Evolutionary conservation across 2,113 vertebrate genomes (phyloP).

Genomic region (Cairina moschata): DNA sequence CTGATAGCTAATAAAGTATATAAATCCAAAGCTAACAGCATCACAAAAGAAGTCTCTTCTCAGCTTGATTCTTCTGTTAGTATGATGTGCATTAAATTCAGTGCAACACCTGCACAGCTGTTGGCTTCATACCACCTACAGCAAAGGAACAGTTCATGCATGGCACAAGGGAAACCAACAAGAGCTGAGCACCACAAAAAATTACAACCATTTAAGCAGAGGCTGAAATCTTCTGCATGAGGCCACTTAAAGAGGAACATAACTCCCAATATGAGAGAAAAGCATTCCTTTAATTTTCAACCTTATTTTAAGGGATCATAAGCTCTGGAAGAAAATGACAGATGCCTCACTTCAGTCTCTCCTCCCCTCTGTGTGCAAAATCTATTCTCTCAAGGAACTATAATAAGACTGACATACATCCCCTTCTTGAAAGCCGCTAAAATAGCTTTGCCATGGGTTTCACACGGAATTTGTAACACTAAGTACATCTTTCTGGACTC

Average conservation of each 20-base stretch:
- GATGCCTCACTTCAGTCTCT: slow-evolving; percentile 29
- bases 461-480: slow-evolving; percentile 56
- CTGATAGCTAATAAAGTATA: slow-evolving; percentile 25
- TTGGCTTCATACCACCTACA: not conserved
- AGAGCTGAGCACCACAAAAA: slow-evolving; percentile 28
- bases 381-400: slow-evolving; percentile 51
- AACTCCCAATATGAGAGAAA: not conserved
- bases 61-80: slow-evolving; percentile 5
- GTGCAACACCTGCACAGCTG: slow-evolving; percentile 7
- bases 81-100: slow-evolving; percentile 19
- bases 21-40: slow-evolving; percentile 50
- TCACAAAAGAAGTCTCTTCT: not conserved
- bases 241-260: not conserved
- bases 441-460: slow-evolving; percentile 70
- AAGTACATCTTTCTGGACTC: slow-evolving; percentile 24
- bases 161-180: not conserved
- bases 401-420: slow-evolving; percentile 25
- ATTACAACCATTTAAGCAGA: not conserved
- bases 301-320: slow-evolving; percentile 36
- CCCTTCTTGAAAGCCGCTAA: slow-evolving; percentile 42
- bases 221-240: not conserved
- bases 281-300: slow-evolving; percentile 27
- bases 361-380: slow-evolving; percentile 41
- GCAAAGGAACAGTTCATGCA: not conserved
- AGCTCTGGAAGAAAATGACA: slow-evolving; percentile 37